A percentile compares a stretch with the other conserved stretches of the same genome.
Conservation (phyloP, 2,888 invertebrate genomes). For the Actias luna region DNA sequence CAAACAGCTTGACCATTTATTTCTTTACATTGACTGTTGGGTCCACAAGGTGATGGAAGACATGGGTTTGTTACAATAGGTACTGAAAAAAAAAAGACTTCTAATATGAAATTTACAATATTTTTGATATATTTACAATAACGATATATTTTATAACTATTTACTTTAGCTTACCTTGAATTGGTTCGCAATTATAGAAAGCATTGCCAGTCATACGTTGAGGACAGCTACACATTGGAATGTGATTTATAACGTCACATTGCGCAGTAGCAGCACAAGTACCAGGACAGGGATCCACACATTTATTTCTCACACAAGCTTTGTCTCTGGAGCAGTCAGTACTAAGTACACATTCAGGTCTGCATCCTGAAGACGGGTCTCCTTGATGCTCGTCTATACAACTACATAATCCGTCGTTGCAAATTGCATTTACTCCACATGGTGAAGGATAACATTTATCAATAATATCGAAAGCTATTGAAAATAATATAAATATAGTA, state of each 20-base stretch:
- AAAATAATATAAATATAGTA: conserved; percentile 14
- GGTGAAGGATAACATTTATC: conserved; percentile 84
- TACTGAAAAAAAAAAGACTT: conserved; percentile 42
- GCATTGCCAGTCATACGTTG: conserved; percentile 86
- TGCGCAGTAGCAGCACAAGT: conserved; percentile 86
- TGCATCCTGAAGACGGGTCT: conserved; percentile 85
- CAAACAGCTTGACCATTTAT: conserved; percentile 87
- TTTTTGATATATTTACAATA: not conserved
- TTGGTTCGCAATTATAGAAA: conserved; percentile 82
- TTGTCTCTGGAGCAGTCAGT: conserved; percentile 84
- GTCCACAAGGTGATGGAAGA: conserved; percentile 88
- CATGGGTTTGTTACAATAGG: conserved; percentile 83
- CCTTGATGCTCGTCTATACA: conserved; percentile 84
- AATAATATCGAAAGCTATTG: conserved; percentile 49
- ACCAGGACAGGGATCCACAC: conserved; percentile 85
- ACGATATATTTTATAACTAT: not conserved
- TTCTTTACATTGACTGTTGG: conserved; percentile 86
- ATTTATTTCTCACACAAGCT: conserved; percentile 86
- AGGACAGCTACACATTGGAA: conserved; percentile 87
- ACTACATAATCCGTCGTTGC: conserved; percentile 81
- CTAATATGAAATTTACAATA: not conserved
- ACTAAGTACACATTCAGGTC: conserved; percentile 87
- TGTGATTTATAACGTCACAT: conserved; percentile 87
- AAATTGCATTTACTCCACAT: conserved; percentile 84
- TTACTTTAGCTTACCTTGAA: conserved; percentile 56